Base-by-base conservation (phyloP, 1,140 invertebrate species). In the Ceratina japonica region DNA sequence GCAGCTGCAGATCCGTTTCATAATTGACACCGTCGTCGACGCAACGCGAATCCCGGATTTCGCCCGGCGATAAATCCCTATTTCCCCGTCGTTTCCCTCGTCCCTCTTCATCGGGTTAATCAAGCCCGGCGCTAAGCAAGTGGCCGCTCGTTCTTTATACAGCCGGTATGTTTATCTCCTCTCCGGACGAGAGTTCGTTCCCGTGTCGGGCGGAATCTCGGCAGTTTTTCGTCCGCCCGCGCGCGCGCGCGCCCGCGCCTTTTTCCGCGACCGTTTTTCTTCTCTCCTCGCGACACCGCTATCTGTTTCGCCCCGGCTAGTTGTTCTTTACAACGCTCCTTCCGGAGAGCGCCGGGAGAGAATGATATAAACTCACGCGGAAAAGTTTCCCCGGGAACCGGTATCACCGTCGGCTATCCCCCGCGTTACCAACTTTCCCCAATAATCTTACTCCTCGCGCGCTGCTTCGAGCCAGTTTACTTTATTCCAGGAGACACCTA, bases 331-430 rank as follows among this genome's bases (percentile, higher is more conserved):
- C 66, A 24, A 20, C 4, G 66, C 52, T 70, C 7, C 18, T 56
- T 56, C 27, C 66, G 52, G 52, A n/a, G 24, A 70, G 52, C 15
- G 52, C 15, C 51, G 52, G 31, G 51, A 31, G 51, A 31, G 52
- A 70, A 70, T 70, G 52, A 70, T 70, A 70, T 70, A 70, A 70
- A 70, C 66, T 56, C 51, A 56, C n/a, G 66, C 52, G 27, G 52
- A 0, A 16, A 70, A 70, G 3, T 70, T 70, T 56, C 15, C 66
- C 37, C 1, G 7, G 4, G 18, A n/a, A 69, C 66, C 24, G 51
- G 52, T 56, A 70, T 37, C 66, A 31, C 12, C 18, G 24, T 15
- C 18, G 49, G 13, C 49, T 31, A 54, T 69, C 16, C 16, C 49
- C 16, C 49, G 12, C 24, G 51, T 27, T 54, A 31, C 66, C 52